Evolutionary conservation across 2,797 vertebrate genomes (phyloP).

Genomic region (Macrochelys suwanniensis): DNA sequence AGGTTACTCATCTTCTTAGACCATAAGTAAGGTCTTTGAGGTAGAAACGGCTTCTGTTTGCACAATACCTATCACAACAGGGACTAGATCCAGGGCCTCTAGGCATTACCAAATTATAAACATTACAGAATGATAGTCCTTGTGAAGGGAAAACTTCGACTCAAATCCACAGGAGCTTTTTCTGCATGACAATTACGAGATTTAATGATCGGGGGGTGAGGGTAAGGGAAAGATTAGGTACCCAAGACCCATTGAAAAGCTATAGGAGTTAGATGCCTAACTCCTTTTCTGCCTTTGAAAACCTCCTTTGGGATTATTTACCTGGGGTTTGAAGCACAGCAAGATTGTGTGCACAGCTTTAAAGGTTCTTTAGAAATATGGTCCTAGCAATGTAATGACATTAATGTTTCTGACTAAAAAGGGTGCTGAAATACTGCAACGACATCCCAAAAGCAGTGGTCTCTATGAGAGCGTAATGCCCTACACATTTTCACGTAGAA

Average conservation of each 20-base stretch:
- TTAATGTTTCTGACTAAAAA: background rate
- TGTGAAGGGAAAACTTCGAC: background rate
- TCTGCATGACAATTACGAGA: background rate
- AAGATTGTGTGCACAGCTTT: background rate
- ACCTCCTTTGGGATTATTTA: too few relatives aligned
- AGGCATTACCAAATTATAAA: background rate
- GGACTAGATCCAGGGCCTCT: background rate
- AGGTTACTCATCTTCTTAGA: background rate
- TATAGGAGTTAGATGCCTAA: background rate
- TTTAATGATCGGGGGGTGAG: background rate
- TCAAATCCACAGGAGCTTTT: background rate
- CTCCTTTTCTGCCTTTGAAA: background rate
- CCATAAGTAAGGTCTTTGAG: background rate
- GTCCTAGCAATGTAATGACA: background rate
- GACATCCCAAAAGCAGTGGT: background rate
- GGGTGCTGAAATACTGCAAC: background rate
- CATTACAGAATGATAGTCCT: background rate
- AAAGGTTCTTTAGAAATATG: background rate
- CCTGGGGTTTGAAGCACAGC: background rate
- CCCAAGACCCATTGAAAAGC: background rate
- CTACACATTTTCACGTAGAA: constrained; percentile 6
- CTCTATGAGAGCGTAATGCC: background rate
- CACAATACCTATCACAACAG: background rate
- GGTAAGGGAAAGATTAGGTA: background rate
- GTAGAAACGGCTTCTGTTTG: background rate